phyloP scores from a whole-genome alignment of 1,140 invertebrate species.

The Magallana gigas region DNA sequence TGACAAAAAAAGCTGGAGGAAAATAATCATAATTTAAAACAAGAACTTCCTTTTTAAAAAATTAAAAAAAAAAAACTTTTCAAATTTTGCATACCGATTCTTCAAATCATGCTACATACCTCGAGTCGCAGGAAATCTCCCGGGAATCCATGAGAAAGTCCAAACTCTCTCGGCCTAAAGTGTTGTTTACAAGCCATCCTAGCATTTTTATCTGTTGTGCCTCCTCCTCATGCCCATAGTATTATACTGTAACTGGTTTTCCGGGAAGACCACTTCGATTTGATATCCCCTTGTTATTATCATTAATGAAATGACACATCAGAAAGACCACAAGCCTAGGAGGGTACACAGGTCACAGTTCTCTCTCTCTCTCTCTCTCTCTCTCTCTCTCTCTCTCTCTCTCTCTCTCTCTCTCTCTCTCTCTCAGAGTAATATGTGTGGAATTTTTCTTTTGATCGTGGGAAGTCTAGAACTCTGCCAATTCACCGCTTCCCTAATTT shows the following conservation, averaged over 20 bases:
- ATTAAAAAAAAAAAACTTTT: background rate
- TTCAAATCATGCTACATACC: background rate
- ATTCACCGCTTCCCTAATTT: no score
- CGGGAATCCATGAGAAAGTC: background rate
- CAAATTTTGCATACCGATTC: no score
- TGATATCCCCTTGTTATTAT: background rate
- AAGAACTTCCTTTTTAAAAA: background rate
- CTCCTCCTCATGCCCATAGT: background rate
- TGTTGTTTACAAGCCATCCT: constrained; percentile 5
- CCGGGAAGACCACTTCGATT: constrained; percentile 10
- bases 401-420: no score
- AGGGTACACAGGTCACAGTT: background rate
- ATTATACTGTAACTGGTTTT: background rate
- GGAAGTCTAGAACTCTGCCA: no score
- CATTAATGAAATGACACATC: constrained; percentile 1
- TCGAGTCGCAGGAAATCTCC: background rate
- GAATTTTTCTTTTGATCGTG: no score
- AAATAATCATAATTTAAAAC: no score
- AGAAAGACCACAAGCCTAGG: background rate
- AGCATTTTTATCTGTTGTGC: background rate
- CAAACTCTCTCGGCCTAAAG: constrained; percentile 16
- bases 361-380: no score
- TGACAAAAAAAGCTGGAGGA: no score
- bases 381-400: no score
- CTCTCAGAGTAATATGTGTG: no score